These are phyloP conservation scores for Spilosoma lubricipeda DNA, from an alignment of 2,888 invertebrate genomes.

Conservation along the genomic window DNA sequence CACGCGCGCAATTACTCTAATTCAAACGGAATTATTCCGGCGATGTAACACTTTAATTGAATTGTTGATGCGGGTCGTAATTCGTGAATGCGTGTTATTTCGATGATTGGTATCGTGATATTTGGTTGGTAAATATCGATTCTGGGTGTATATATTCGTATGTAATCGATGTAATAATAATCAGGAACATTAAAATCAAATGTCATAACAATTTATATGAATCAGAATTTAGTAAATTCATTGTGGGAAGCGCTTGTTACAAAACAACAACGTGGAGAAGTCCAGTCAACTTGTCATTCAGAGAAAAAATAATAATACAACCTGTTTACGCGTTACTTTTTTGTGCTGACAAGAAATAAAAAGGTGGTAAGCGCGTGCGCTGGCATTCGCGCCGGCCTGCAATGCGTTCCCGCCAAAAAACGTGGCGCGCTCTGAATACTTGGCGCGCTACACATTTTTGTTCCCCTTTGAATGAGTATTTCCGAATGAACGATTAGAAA, in stretches of 20 bases:
- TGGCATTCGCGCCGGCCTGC: conserved; percentile 71
- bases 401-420: conserved; percentile 76
- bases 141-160: conserved; percentile 45
- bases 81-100: conserved; percentile 61
- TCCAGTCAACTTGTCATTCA: conserved; percentile 60
- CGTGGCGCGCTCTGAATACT: conserved; percentile 71
- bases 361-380: conserved; percentile 74
- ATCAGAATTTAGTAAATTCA: conserved; percentile 38
- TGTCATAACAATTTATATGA: conserved; percentile 52
- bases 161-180: conserved; percentile 48
- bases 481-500: conserved; percentile 64
- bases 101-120: conserved; percentile 63
- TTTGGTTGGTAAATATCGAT: conserved; percentile 60
- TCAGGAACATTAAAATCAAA: conserved; percentile 46
- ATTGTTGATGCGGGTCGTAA: conserved; percentile 69
- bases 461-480: conserved; percentile 54
- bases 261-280: conserved; percentile 50
- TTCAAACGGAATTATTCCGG: conserved; percentile 78
- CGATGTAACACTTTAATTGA: conserved; percentile 81
- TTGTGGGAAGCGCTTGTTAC: conserved; percentile 49
- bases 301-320: conserved; percentile 69
- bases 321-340: conserved; percentile 70
- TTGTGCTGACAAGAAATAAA: conserved; percentile 58
- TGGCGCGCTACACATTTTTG: conserved; percentile 73
- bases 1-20: conserved; percentile 83